Evolutionary conservation across 92 coral and sea anemone genomes (phyloP), one percentile per base, ranked within the genome.

Genomic region (Umimayanthus chanpuru): DNA sequence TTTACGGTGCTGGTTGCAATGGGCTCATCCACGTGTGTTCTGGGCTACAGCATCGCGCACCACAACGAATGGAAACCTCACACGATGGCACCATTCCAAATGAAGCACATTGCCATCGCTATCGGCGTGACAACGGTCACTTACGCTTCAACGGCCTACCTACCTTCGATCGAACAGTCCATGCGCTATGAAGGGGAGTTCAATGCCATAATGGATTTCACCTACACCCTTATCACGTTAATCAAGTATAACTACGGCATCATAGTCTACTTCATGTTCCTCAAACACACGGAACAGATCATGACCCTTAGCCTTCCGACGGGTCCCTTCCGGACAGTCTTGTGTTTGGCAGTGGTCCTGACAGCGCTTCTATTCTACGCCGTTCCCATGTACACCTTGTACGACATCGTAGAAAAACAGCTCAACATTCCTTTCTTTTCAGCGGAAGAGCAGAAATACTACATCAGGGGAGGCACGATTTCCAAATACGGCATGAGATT

Each of bases 191-290:
- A 91, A 20, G 98, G 96, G 11, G 98, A 95, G 81, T 95, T 95
- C 75, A 95, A 95, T 88, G 98, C 98, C 85, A 95, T 95, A 87
- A 95, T 95, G 98, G 96, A 95, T 72, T 95, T 95, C 84, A 93
- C 98, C 82, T 95, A 95, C 88, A 93, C 96, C 28, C 92, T 95
- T 20, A 93, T 95, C 21, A 95, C 98, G 67, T 92, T 95, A 2
- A 92, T 95, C 93, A 95, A 95, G 89, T 95, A 90, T 90, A 95
- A 92, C 92, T 95, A 95, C 77, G 98, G 98, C 9, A 93, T 95
- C 77, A 81, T 95, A 86, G 98, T 95, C 66, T 95, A 91, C 89
- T 95, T 95, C 81, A 91, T 93, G 89, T 95, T 95, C 84, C 94
- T 94, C 2, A 93, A 95, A 73, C 96, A 95, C 92, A 95, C 98